Base-by-base conservation (phyloP, 1,140 invertebrate species). In the Vollenhovia emeryi region DNA sequence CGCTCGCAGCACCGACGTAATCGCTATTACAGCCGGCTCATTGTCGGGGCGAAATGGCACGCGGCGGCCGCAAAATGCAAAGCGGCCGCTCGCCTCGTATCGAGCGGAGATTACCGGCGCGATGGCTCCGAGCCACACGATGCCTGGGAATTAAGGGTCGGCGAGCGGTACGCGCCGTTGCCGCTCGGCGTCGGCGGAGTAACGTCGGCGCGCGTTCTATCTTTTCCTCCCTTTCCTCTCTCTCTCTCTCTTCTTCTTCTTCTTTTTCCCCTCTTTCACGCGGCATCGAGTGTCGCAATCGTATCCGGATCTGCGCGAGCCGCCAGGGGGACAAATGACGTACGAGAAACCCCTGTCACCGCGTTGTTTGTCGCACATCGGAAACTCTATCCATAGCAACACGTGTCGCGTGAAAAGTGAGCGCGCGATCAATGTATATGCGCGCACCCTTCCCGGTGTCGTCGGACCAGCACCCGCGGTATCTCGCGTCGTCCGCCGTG, bases 41-140 rank as follows among this genome's bases (percentile, higher is more conserved):
- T 71, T 82, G 78, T 71, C 78, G 78, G 55, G n/a, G 36, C 66
- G 78, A 80, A 71, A 71, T 80, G 78, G 50, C 33, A 80, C 27
- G 78, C 78, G 21, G 50, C 24, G 33, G 48, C 64, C 76, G 48
- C 76, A 30, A 57, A 71, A 80, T 71, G 78, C 78, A 75, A 73
- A 71, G 50, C 60, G 60, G 40, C 74, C 15, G 7, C 13, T n/a
- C 33, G 52, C 11, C 24, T n/a, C 13, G 15, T 45, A 45, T 60
- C 78, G 48, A 48, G 30, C 59, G 75, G 9, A 66, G 13, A 66
- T 66, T 78, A 64, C 60, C 75, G 57, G 43, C n/a, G 2, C 40
- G 59, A 43, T n/a, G 30, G 21, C 40, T 0, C 74, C 52, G 33
- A 57, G 9, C 33, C 9, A 7, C n/a, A 69, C 33, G 33, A 7